Base-by-base conservation (phyloP, 2,797 vertebrate genomes). In the Enteromius viviparus region DNA sequence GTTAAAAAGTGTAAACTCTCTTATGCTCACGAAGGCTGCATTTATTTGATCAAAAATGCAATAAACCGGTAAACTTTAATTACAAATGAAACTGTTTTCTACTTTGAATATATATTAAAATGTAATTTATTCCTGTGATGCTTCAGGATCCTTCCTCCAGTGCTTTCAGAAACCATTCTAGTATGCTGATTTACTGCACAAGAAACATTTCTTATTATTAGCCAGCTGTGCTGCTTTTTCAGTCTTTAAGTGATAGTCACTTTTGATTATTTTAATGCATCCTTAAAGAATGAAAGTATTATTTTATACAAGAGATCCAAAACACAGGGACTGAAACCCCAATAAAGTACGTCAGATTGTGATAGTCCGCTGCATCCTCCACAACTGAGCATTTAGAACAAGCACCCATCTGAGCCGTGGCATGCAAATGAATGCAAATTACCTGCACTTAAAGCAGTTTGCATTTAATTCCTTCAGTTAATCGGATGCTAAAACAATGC, bases 401-500 rank as follows among this genome's bases (percentile, higher is more conserved):
- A 76, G 34, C n/a, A 76, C 34, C 58, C 51, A 76, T 76, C 51
- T 40, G 19, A 40, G 40, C 4, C 40, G 21, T 76, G 32, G 21
- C 72, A 76, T 76, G 74, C 74, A 76, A 76, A 76, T 76, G 53
- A 23, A 42, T 76, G 53, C 74, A 76, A 76, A 76, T 76, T 23
- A 60, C 53, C 74, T 58, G 14, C 34, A 76, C 74, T 76, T 76
- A 40, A 60, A 42, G 74, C 74, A 75, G 51, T 75, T 58, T 37
- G 21, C 72, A 60, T 58, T 60, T 26, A 76, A 76, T 23, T 58
- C 21, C 34, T 60, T 76, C n/a, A 26, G 53, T 76, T 60, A 76
- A 60, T 76, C 74, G 34, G 53, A 76, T 76, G 74, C 74, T 40
- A 42, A 76, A 76, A 76, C 74, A 76, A 76, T 17, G 51, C 53